A percentile compares a stretch with the other conserved stretches of the same genome.
These are phyloP conservation scores for Chloroceryle amazona DNA, from an alignment of 2,797 vertebrate genomes.

Conservation along the genomic window DNA sequence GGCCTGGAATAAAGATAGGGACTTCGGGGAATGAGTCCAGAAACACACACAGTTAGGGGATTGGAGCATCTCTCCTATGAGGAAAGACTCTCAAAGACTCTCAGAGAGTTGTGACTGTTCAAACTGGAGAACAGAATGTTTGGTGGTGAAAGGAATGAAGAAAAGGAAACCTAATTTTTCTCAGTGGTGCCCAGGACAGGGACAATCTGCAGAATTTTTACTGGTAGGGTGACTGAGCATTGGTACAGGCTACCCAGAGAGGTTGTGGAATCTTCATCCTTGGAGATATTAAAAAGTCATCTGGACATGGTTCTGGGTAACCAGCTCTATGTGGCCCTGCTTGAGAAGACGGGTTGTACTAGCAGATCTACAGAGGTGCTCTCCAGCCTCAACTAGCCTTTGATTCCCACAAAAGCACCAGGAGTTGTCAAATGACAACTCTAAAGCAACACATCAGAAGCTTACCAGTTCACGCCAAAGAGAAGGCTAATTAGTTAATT, in stretches of 20 bases:
- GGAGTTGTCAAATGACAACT: not conserved
- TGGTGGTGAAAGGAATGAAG: not conserved
- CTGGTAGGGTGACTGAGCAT: not conserved
- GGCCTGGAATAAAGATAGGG: not conserved
- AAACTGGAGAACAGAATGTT: not conserved
- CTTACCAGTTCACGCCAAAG: fast-evolving
- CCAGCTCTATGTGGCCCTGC: not conserved
- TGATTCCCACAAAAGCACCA: not conserved
- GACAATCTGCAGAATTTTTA: not conserved
- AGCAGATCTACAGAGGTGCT: no score
- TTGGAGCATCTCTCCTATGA: not conserved
- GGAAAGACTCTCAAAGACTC: not conserved
- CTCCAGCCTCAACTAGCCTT: not conserved
- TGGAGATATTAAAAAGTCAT: not conserved
- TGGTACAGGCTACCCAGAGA: not conserved
- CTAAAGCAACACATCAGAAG: not conserved
- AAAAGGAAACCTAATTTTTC: not conserved
- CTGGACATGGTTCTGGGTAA: no score
- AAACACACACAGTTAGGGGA: not conserved
- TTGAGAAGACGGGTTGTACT: not conserved
- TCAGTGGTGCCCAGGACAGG: not conserved
- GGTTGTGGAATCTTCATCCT: not conserved
- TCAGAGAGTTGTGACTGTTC: not conserved
- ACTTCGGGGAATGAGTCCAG: not conserved
- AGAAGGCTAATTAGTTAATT: not conserved